Percentiles rank a stretch among this genome's conserved stretches.
Conservation (phyloP, 2,888 invertebrate species). For the Troides helena region DNA sequence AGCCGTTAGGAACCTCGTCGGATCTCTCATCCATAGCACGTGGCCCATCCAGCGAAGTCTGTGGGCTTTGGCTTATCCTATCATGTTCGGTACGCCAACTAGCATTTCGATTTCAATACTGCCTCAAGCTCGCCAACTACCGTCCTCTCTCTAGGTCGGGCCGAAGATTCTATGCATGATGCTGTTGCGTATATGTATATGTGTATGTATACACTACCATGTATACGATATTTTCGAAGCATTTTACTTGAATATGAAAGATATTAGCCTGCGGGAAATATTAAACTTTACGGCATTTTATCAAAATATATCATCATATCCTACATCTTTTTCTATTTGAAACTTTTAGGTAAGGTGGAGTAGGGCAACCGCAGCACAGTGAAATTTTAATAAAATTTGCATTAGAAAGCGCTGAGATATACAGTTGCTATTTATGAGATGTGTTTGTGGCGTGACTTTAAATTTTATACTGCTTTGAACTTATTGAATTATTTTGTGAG, state of each 20-base stretch:
- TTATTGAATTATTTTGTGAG: background rate
- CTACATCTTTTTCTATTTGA: background rate
- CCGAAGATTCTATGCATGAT: no score
- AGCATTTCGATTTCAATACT: no score
- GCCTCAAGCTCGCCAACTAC: no score
- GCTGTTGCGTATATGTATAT: no score
- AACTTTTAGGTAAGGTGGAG: background rate
- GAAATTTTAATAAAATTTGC: slow-evolving; percentile 66
- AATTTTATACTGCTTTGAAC: slow-evolving; percentile 8
- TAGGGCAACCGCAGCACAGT: background rate
- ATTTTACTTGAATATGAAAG: background rate
- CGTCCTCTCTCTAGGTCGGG: no score
- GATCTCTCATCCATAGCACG: no score
- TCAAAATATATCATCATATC: slow-evolving; percentile 2
- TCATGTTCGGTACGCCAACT: no score
- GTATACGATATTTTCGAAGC: background rate
- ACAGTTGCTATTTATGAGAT: slow-evolving; percentile 19
- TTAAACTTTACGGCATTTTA: background rate
- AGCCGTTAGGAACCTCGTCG: no score
- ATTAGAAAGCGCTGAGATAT: slow-evolving; percentile 60
- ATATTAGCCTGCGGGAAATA: background rate
- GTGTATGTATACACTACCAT: no score
- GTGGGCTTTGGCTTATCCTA: no score
- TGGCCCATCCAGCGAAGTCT: no score
- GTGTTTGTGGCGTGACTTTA: slow-evolving; percentile 16